phyloP scores from a whole-genome alignment of 2,888 invertebrate genomes.

The Rhamnusium bicolor region DNA sequence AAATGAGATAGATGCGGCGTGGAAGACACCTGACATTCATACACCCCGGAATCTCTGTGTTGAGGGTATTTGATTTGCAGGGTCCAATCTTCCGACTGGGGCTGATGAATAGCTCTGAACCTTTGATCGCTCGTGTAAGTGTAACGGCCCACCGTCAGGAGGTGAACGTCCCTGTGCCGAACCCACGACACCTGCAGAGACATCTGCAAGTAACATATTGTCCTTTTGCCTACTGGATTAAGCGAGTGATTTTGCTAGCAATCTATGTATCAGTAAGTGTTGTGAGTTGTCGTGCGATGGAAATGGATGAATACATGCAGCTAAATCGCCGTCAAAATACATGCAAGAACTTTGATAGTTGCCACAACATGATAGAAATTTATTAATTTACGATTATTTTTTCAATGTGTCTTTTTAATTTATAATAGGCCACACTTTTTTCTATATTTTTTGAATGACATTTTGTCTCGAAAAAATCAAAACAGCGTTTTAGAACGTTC shows the following conservation, averaged over 20 bases:
- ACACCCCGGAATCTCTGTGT: conserved; percentile 90
- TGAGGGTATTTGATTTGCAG: conserved; percentile 94
- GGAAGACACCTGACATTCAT: conserved; percentile 95
- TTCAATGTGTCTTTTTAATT: too few species aligned
- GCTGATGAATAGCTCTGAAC: conserved; percentile 89
- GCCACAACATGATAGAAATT: neutral
- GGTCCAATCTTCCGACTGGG: conserved; percentile 92
- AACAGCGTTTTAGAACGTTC: too few species aligned
- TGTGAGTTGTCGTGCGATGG: neutral
- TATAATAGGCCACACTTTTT: too few species aligned
- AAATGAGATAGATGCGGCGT: conserved; percentile 95
- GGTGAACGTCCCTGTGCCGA: conserved; percentile 90
- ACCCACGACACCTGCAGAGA: conserved; percentile 93
- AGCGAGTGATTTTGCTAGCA: conserved; percentile 42
- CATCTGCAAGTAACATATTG: conserved; percentile 72
- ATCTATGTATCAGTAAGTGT: conserved; percentile 18
- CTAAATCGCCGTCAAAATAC: neutral
- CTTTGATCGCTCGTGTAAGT: conserved; percentile 94
- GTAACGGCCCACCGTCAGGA: conserved; percentile 90
- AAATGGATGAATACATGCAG: neutral
- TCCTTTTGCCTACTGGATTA: conserved; percentile 46
- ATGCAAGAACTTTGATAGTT: neutral
- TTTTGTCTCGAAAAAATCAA: too few species aligned
- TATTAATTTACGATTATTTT: too few species aligned
- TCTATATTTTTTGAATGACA: too few species aligned